Percentiles rank a stretch among this genome's conserved stretches.
Conservation (phyloP, 2,113 vertebrate genomes). For the Balaeniceps rex region DNA sequence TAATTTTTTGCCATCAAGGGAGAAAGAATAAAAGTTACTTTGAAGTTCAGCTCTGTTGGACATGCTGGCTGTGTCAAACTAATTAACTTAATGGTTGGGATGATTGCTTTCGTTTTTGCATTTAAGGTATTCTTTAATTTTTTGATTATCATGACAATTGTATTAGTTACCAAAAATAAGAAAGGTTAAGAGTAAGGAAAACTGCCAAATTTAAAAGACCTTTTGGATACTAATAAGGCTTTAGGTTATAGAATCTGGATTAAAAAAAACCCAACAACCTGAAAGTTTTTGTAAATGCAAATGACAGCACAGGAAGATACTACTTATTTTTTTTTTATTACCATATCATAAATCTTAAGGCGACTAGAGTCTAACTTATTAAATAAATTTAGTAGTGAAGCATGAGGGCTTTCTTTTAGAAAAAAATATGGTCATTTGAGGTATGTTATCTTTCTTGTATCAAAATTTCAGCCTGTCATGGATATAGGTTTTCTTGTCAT, state of each 20-base stretch:
- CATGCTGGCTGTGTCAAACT: not conserved
- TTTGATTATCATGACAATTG: not conserved
- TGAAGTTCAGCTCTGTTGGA: not conserved
- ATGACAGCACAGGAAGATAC: not conserved
- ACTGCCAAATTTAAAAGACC: not conserved
- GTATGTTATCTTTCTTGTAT: not conserved
- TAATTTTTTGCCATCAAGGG: not conserved
- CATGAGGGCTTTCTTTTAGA: not conserved
- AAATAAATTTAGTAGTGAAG: not conserved
- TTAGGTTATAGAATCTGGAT: not conserved
- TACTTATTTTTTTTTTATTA: not conserved
- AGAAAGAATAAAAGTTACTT: not conserved
- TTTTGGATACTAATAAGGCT: not conserved
- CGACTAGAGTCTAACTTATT: not conserved
- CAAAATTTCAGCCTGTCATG: not conserved
- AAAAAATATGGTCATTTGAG: not conserved
- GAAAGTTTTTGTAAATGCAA: not conserved
- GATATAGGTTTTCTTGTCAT: not conserved
- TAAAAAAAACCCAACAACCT: accelerated
- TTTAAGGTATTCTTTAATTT: not conserved
- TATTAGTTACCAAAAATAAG: not conserved
- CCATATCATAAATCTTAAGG: not conserved
- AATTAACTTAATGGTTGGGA: not conserved
- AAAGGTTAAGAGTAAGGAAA: not conserved
- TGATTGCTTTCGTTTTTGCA: not conserved